Conservation (phyloP, 2,888 invertebrate species). For the Eupithecia dodoneata region DNA sequence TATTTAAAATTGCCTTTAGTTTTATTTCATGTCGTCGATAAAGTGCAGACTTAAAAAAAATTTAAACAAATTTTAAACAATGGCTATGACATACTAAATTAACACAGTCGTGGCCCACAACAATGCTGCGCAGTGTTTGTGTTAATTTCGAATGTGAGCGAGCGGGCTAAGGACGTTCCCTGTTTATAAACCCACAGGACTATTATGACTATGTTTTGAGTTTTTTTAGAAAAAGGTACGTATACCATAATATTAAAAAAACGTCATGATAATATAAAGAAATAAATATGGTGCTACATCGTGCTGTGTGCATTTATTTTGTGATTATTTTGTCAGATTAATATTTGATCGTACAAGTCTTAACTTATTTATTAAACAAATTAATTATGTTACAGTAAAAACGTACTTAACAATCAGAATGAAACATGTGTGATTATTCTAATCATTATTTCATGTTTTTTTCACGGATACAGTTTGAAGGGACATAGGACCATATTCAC, state of each 20-base stretch:
- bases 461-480: constrained; percentile 15
- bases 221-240: background rate
- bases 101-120: background rate
- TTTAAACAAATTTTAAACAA: background rate
- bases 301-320: constrained; percentile 1
- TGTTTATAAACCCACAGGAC: background rate
- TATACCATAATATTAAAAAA: background rate
- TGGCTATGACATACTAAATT: background rate
- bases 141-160: background rate
- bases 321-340: constrained; percentile 8
- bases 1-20: background rate
- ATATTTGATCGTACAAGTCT: background rate
- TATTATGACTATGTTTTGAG: background rate
- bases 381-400: background rate
- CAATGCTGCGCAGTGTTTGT: background rate
- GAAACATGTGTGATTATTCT: background rate
- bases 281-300: background rate
- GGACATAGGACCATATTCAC: constrained; percentile 20
- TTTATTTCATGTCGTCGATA: background rate
- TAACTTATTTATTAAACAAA: constrained; percentile 2
- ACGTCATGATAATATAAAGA: background rate
- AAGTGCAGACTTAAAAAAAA: background rate
- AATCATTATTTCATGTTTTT: background rate
- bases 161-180: background rate
- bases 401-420: background rate